phyloP scores from a whole-genome alignment of 2,113 vertebrate species.

The Irena cyanogastra region DNA sequence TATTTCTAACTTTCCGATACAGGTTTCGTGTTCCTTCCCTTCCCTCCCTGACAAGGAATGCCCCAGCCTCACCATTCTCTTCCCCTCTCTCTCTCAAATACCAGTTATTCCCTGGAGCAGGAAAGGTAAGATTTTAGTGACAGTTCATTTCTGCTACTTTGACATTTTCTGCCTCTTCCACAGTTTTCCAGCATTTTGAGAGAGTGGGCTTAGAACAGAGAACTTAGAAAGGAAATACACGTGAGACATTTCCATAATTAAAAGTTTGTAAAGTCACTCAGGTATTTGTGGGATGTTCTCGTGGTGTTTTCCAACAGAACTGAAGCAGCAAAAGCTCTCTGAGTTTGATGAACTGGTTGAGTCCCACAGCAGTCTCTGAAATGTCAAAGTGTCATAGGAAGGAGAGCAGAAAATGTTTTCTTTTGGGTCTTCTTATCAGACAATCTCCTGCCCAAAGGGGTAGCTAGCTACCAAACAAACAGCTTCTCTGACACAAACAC shows the following conservation, averaged over 20 bases:
- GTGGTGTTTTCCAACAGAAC: background rate
- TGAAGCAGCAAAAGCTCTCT: background rate
- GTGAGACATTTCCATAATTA: background rate
- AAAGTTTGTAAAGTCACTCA: background rate
- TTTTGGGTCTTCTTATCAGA: background rate
- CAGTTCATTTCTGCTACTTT: background rate
- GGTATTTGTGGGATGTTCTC: background rate
- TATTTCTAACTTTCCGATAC: background rate
- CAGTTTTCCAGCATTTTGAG: background rate
- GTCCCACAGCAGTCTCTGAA: background rate
- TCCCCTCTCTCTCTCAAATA: background rate
- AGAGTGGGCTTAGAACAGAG: background rate
- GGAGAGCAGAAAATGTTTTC: background rate
- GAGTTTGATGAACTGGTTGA: background rate
- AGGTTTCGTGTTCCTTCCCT: background rate
- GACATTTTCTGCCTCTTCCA: background rate
- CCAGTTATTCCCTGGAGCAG: background rate
- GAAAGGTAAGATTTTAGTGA: background rate
- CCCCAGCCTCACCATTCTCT: background rate
- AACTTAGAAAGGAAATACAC: background rate
- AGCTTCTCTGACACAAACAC: background rate
- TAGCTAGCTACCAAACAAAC: background rate
- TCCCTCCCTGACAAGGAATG: background rate
- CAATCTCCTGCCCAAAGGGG: background rate
- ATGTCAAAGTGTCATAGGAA: background rate